These are phyloP conservation scores for Sphaerodactylus townsendi DNA, from an alignment of 2,113 vertebrate species.

Conservation along the genomic window DNA sequence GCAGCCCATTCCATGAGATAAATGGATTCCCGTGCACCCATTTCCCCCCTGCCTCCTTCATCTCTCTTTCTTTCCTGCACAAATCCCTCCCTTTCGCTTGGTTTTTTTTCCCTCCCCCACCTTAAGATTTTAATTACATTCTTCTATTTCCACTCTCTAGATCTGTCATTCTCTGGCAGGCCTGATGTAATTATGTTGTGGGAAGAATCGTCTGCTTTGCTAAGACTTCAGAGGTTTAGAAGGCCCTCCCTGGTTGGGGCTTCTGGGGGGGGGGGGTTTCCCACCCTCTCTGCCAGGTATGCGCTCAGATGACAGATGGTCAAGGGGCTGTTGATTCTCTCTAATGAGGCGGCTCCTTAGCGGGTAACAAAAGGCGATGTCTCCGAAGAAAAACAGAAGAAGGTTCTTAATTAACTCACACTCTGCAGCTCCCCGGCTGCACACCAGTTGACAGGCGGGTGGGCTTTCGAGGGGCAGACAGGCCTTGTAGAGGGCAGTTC, in stretches of 20 bases:
- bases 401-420: slow-evolving; percentile 37
- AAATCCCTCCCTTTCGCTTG: not conserved
- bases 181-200: slow-evolving; percentile 59
- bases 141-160: slow-evolving; percentile 65
- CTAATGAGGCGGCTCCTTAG: slow-evolving; percentile 51
- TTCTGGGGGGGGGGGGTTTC: slow-evolving; percentile 14
- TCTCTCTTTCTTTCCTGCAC: not conserved
- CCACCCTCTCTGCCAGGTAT: slow-evolving; percentile 60
- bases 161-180: slow-evolving; percentile 62
- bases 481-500: too few relatives aligned
- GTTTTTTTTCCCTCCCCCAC: slow-evolving; percentile 8
- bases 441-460: slow-evolving; percentile 7
- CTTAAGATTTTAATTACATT: slow-evolving; percentile 68
- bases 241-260: slow-evolving; percentile 3
- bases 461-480: not conserved
- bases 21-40: not conserved
- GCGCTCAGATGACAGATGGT: slow-evolving; percentile 65
- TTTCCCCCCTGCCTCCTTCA: not conserved
- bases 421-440: not conserved
- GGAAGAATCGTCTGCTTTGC: slow-evolving; percentile 54
- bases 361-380: slow-evolving; percentile 41
- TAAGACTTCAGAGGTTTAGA: slow-evolving; percentile 55
- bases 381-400: slow-evolving; percentile 24
- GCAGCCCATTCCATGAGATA: not conserved
- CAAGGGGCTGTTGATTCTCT: slow-evolving; percentile 48